Evolutionary conservation across 1,140 invertebrate species (phyloP).

Genomic region (Chlorops oryzae): DNA sequence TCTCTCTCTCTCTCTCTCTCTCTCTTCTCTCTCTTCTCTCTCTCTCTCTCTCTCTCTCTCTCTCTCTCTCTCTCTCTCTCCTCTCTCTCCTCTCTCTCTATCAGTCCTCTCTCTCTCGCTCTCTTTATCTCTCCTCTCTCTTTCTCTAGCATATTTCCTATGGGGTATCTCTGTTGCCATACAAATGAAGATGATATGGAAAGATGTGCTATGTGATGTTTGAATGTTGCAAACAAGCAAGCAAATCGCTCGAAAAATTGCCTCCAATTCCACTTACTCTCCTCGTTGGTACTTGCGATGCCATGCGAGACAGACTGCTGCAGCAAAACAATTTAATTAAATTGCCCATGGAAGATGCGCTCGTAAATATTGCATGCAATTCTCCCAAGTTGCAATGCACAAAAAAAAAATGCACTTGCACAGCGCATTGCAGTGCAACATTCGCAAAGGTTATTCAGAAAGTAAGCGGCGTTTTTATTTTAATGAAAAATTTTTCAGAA

Average conservation of each 20-base stretch:
- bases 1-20: background rate
- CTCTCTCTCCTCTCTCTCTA: background rate
- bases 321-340: constrained; percentile 18
- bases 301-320: constrained; percentile 2
- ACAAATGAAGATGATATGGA: too few species aligned
- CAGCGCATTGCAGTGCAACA: too few species aligned
- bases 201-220: too few species aligned
- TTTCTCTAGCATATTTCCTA: too few species aligned
- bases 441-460: too few species aligned
- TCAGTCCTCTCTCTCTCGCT: constrained; percentile 12
- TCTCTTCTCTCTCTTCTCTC: background rate
- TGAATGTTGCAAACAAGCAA: constrained; percentile 44
- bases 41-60: background rate
- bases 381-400: constrained; percentile 6
- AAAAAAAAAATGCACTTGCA: background rate
- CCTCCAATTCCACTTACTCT: too few species aligned
- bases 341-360: constrained; percentile 16
- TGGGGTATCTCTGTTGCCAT: too few species aligned
- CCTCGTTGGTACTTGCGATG: too few species aligned
- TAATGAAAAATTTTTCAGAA: too few species aligned
- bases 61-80: background rate
- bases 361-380: constrained; percentile 11
- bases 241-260: too few species aligned
- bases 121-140: too few species aligned
- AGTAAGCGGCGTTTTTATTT: too few species aligned